Conservation (phyloP, 2,797 vertebrate species). For the Aythya fuligula region DNA sequence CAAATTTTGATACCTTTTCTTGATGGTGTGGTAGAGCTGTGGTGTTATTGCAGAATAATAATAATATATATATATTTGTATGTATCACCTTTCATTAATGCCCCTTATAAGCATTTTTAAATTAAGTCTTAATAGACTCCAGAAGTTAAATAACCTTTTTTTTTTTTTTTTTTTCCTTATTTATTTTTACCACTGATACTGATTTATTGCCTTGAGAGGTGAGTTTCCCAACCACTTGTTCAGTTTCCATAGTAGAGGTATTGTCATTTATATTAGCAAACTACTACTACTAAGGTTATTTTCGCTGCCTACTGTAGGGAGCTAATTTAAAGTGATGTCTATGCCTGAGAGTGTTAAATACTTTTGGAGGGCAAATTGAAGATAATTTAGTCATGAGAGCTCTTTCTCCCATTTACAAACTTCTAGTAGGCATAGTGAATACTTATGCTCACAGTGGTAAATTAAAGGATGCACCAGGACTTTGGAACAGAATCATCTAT, state of each 20-base stretch:
- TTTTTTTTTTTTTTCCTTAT: neutral
- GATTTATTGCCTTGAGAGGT: neutral
- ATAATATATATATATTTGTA: neutral
- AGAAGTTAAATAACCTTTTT: neutral
- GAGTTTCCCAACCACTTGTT: neutral
- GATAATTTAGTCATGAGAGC: neutral
- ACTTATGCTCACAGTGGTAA: neutral
- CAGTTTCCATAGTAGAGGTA: neutral
- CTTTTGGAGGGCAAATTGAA: neutral
- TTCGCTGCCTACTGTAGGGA: neutral
- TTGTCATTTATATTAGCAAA: neutral
- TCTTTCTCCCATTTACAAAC: neutral
- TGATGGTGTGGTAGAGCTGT: neutral
- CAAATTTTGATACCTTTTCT: constrained; percentile 20
- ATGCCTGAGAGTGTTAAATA: neutral
- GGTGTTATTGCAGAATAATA: neutral
- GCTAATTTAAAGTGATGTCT: neutral
- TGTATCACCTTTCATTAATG: neutral
- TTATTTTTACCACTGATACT: neutral
- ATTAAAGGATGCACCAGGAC: neutral
- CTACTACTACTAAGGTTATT: neutral
- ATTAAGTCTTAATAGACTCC: neutral
- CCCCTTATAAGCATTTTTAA: neutral
- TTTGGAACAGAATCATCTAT: neutral
- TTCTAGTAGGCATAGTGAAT: neutral